These are phyloP conservation scores for Athrips mouffetella DNA, from an alignment of 2,888 invertebrate genomes.

Conservation along the genomic window DNA sequence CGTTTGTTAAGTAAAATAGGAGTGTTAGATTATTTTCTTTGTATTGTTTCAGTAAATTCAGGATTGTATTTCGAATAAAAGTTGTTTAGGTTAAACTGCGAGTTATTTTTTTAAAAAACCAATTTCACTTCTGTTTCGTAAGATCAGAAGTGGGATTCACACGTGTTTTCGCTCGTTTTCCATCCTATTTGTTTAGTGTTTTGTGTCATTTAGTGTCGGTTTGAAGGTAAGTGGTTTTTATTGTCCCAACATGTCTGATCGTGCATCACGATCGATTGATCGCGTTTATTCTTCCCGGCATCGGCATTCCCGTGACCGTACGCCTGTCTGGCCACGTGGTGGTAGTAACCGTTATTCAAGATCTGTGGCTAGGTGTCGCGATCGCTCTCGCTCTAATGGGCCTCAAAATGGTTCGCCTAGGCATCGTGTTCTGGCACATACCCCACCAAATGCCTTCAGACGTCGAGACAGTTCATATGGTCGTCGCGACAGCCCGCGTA, in stretches of 20 bases:
- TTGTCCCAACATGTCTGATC: not conserved
- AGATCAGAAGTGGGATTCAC: constrained; percentile 4
- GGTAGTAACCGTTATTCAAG: not conserved
- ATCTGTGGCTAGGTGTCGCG: not conserved
- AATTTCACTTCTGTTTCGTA: constrained; percentile 39
- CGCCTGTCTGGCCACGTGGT: not conserved
- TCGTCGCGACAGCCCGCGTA: not conserved
- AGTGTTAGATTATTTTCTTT: too few species aligned
- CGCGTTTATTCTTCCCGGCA: too few species aligned
- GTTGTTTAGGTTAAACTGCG: too few species aligned
- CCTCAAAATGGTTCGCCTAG: not conserved
- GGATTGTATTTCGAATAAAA: too few species aligned
- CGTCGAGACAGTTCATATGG: not conserved
- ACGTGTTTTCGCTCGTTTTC: constrained; percentile 2
- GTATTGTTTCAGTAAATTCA: too few species aligned
- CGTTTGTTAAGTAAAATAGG: too few species aligned
- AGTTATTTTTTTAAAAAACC: too few species aligned
- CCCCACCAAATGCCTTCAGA: not conserved
- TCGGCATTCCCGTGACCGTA: too few species aligned
- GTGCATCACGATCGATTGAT: too few species aligned
- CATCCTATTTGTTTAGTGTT: not conserved
- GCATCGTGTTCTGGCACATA: not conserved
- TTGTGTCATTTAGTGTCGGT: not conserved
- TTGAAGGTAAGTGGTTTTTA: not conserved
- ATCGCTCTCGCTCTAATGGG: not conserved